These are phyloP conservation scores for Vireo griseus DNA, from an alignment of 2,797 vertebrate species.

Conservation along the genomic window DNA sequence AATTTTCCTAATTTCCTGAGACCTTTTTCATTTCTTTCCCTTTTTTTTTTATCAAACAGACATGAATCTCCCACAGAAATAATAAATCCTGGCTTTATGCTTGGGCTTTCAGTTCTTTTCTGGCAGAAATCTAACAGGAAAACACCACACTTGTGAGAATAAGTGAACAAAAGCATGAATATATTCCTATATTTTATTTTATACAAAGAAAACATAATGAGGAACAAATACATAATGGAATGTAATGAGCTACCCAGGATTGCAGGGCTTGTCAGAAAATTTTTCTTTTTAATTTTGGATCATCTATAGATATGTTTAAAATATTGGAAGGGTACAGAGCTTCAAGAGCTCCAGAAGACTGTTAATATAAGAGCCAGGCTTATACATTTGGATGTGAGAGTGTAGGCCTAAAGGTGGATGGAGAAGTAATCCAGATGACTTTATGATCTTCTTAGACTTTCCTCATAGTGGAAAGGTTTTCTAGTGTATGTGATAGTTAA, in stretches of 20 bases:
- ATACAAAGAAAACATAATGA: not conserved
- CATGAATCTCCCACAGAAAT: not conserved
- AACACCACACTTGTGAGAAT: not conserved
- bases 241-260: not conserved
- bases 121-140: not conserved
- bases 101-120: not conserved
- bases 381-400: not conserved
- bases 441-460: not conserved
- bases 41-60: not conserved
- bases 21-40: not conserved
- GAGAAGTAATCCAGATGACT: not conserved
- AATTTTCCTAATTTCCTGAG: constrained; percentile 32
- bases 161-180: not conserved
- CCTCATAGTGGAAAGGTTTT: not conserved
- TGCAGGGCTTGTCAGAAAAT: not conserved
- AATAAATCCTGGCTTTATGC: not conserved
- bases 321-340: not conserved
- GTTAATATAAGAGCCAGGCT: not conserved
- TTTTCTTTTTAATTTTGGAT: not conserved
- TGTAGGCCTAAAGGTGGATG: not conserved
- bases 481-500: not conserved
- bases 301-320: not conserved
- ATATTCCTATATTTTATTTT: not conserved
- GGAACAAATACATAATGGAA: not conserved
- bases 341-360: not conserved